Evolutionary conservation across 1,140 invertebrate species (phyloP), one percentile per base, ranked within the genome.

Genomic region (Orussus abietinus): DNA sequence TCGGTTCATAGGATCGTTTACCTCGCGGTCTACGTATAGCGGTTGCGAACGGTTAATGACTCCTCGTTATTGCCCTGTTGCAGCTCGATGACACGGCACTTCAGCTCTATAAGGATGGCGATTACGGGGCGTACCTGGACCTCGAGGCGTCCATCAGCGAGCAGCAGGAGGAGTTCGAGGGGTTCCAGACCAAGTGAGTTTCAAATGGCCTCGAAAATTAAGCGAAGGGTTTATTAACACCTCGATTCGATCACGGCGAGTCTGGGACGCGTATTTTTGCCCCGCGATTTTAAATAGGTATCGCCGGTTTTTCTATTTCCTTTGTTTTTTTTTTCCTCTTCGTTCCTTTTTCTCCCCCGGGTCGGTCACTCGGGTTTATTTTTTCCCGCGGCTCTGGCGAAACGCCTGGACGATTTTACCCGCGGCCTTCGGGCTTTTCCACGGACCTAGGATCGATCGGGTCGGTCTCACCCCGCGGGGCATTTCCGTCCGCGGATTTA

Each of bases 21-120:
- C n/a, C n/a, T n/a, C n/a, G n/a, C n/a, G n/a, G n/a, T n/a, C n/a
- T n/a, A n/a, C n/a, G n/a, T n/a, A n/a, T n/a, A n/a, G n/a, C n/a
- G n/a, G n/a, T n/a, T n/a, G n/a, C n/a, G n/a, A n/a, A n/a, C n/a
- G n/a, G n/a, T n/a, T n/a, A n/a, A n/a, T n/a, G n/a, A n/a, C n/a
- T n/a, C n/a, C n/a, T n/a, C n/a, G 53, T 29, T 55, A 51, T 52
- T 57, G 45, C 49, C 59, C 35, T 70, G 54, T 85, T 85, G 26
- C 80, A 97, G 95, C 77, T 97, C 68, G 94, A 97, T 71, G 94
- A 98, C 77, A 91, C 90, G 44, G 90, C 93, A 13, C 78, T 98
- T 33, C 95, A 98, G 74, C 79, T 98, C 38, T 97, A 95, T 75
- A 91, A 93, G 74, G 92, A 96, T 74, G 90, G 92, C 49, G 92